A percentile compares a stretch with the other conserved stretches of the same genome.
Conservation (phyloP, 2,113 vertebrate genomes). For the Takifugu bimaculatus region DNA sequence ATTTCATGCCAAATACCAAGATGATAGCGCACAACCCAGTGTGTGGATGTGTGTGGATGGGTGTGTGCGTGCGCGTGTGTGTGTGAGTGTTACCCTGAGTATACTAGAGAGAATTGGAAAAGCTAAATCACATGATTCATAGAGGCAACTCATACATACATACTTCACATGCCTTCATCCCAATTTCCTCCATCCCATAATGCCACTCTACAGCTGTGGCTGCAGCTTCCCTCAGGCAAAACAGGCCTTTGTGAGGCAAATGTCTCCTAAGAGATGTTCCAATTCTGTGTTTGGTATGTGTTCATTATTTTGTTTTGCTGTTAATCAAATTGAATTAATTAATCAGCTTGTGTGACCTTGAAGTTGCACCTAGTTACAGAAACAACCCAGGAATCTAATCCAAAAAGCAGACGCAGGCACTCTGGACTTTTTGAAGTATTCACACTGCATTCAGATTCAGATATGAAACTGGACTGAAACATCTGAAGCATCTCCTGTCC, state of each 20-base stretch:
- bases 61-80: background rate
- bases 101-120: constrained; percentile 21
- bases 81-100: constrained; percentile 4
- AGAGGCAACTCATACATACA: constrained; percentile 24
- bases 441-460: too few relatives aligned
- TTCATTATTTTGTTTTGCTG: background rate
- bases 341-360: background rate
- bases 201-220: constrained; percentile 48
- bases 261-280: constrained; percentile 55
- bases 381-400: constrained; percentile 1
- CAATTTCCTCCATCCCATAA: constrained; percentile 40
- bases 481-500: too few relatives aligned
- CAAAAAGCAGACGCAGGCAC: background rate
- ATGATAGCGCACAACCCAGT: background rate
- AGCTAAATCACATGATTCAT: constrained; percentile 28
- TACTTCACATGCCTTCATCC: constrained; percentile 12
- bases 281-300: constrained; percentile 11
- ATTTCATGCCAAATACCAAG: background rate
- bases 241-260: constrained; percentile 66
- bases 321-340: background rate
- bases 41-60: too few relatives aligned
- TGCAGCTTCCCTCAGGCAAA: constrained; percentile 51
- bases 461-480: too few relatives aligned
- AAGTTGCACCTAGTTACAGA: background rate
- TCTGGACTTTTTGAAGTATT: background rate